Evolutionary conservation across 2,113 vertebrate genomes (phyloP).

Genomic region (Thryonomys swinderianus): DNA sequence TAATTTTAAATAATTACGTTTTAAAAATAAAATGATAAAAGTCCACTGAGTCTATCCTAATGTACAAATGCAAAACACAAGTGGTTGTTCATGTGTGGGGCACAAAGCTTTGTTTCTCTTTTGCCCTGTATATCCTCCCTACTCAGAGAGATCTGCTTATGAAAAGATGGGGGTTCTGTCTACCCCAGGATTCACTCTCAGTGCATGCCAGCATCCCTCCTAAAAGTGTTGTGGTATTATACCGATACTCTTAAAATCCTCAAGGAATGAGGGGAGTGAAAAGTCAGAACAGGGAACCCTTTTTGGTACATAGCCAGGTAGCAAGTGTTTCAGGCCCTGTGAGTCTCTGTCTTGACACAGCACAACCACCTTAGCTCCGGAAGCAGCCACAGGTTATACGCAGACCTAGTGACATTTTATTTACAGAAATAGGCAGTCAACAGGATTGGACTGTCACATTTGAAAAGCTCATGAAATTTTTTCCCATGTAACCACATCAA

Average conservation of each 20-base stretch:
- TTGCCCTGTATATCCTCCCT: neutral
- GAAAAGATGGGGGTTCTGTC: neutral
- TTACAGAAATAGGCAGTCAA: neutral
- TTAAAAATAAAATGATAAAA: neutral
- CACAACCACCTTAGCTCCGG: neutral
- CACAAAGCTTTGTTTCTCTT: neutral
- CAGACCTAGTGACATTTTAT: neutral
- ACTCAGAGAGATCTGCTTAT: neutral
- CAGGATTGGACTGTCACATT: neutral
- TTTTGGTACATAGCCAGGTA: neutral
- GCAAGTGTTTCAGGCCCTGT: neutral
- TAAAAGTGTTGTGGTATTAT: neutral
- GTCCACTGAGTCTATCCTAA: neutral
- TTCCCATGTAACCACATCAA: neutral
- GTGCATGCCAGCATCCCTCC: neutral
- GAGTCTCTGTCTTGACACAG: neutral
- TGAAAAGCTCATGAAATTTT: neutral
- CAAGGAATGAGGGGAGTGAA: neutral
- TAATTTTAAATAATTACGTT: neutral
- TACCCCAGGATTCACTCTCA: neutral
- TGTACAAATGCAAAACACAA: neutral
- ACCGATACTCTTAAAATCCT: neutral
- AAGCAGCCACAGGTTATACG: neutral
- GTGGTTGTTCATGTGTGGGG: neutral
- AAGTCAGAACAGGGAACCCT: neutral